These are phyloP conservation scores for Lamprologus ornatipinnis DNA, from an alignment of 2,113 vertebrate species.

Conservation along the genomic window DNA sequence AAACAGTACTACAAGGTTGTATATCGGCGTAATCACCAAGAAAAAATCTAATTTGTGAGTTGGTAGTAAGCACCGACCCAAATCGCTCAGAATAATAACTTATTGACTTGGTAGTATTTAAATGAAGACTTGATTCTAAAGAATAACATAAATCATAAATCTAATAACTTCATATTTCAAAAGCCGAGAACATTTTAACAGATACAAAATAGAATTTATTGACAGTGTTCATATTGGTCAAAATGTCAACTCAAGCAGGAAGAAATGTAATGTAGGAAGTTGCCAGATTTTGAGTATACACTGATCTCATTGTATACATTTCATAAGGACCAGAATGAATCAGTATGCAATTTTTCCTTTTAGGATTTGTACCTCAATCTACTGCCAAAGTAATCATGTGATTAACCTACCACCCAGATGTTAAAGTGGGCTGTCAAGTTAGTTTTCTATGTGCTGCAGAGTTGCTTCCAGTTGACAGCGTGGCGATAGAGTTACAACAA, in stretches of 20 bases:
- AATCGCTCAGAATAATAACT: not conserved
- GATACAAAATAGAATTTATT: not conserved
- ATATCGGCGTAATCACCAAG: not conserved
- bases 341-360: not conserved
- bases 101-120: not conserved
- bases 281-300: not conserved
- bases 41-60: not conserved
- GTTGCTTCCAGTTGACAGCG: not conserved
- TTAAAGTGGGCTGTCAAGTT: not conserved
- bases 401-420: not conserved
- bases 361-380: not conserved
- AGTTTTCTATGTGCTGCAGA: not conserved
- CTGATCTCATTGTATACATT: not conserved
- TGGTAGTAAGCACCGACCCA: not conserved
- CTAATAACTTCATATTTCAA: not conserved
- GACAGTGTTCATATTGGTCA: not conserved
- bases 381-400: not conserved
- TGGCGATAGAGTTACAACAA: not conserved
- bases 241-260: not conserved
- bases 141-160: not conserved
- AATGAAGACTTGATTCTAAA: not conserved
- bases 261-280: not conserved
- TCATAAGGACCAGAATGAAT: not conserved
- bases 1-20: not conserved
- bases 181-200: not conserved